Evolutionary conservation across 2,797 vertebrate genomes (phyloP).

Genomic region (Catostomus latipinnis): DNA sequence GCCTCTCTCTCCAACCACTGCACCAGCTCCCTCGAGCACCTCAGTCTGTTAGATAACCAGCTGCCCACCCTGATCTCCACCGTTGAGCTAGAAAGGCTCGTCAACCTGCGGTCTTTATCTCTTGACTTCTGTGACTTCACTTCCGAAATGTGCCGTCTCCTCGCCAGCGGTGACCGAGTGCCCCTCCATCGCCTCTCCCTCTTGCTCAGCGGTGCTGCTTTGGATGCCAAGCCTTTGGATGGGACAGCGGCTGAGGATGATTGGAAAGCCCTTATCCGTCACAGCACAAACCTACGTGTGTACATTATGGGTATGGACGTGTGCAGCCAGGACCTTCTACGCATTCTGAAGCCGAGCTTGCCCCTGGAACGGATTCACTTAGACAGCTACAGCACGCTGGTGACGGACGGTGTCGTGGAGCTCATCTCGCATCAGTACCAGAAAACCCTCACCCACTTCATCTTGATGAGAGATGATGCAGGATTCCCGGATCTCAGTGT

Average conservation of each 20-base stretch:
- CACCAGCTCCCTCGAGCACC: conserved; percentile 91
- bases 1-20: conserved; percentile 91
- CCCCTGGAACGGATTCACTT: conserved; percentile 97
- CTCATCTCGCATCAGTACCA: conserved; percentile 97
- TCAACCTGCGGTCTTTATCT: conserved; percentile 90
- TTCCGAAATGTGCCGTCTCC: conserved; percentile 90
- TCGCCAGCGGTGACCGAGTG: conserved; percentile 86
- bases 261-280: conserved; percentile 92
- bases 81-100: conserved; percentile 89
- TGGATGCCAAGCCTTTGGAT: conserved; percentile 91
- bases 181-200: conserved; percentile 96
- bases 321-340: conserved; percentile 91
- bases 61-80: conserved; percentile 87
- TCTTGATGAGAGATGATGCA: conserved; percentile 93
- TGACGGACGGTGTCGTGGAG: conserved; percentile 92
- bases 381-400: conserved; percentile 91
- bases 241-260: conserved; percentile 91
- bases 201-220: conserved; percentile 89
- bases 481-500: conserved; percentile 95
- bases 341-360: conserved; percentile 95
- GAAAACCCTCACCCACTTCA: conserved; percentile 95
- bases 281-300: conserved; percentile 91
- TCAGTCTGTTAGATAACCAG: conserved; percentile 95
- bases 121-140: conserved; percentile 97
- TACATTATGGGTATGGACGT: conserved; percentile 97